Conservation (phyloP, 2,797 vertebrate genomes). For the Eulemur coronatus region DNA sequence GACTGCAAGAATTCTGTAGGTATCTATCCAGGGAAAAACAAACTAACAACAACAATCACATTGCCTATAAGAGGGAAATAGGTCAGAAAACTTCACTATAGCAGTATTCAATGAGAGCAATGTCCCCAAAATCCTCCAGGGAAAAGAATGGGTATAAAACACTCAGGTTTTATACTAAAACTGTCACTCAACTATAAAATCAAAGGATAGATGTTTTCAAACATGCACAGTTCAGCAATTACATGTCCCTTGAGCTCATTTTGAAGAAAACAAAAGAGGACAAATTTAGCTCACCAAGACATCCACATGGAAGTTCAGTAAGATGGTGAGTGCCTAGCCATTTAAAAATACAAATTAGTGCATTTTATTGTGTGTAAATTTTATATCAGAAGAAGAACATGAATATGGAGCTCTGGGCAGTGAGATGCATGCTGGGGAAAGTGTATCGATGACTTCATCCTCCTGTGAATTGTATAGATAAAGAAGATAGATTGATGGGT, state of each 20-base stretch:
- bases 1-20: neutral
- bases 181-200: neutral
- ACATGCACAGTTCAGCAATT: neutral
- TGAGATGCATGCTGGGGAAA: neutral
- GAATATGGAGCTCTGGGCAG: neutral
- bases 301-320: neutral
- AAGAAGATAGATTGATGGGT: neutral
- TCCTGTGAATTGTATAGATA: neutral
- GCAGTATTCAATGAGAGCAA: neutral
- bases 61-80: neutral
- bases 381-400: neutral
- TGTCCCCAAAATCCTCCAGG: neutral
- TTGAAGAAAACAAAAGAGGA: neutral
- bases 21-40: neutral
- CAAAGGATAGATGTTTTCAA: neutral
- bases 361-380: neutral
- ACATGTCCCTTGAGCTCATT: neutral
- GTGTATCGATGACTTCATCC: neutral
- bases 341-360: neutral
- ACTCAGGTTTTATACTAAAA: neutral
- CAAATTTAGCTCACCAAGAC: neutral
- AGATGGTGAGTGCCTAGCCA: neutral
- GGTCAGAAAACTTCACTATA: neutral
- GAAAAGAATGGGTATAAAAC: neutral
- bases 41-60: neutral